These are phyloP conservation scores for Paralinhomoeus sp. DNA, from an alignment of 2,888 invertebrate genomes.

Conservation along the genomic window DNA sequence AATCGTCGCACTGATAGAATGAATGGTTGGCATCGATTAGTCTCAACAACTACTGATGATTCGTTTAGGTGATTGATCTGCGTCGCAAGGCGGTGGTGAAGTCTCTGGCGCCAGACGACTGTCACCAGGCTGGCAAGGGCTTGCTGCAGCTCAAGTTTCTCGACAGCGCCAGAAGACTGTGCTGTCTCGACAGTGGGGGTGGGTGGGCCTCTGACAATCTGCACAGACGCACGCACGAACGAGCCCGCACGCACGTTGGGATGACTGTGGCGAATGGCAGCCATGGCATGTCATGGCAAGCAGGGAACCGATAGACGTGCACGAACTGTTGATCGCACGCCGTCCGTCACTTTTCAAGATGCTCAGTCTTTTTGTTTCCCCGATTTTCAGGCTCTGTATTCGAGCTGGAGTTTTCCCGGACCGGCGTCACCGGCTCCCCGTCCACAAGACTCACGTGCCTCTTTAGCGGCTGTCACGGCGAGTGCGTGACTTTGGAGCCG, in stretches of 20 bases:
- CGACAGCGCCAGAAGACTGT: constrained; percentile 47
- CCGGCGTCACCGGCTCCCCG: neutral
- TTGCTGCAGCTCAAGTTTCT: constrained; percentile 52
- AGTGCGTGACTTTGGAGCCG: constrained; percentile 55
- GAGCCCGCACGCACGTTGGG: too few relatives aligned
- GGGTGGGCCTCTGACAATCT: too few relatives aligned
- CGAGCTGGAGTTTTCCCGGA: constrained; percentile 48
- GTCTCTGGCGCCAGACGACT: constrained; percentile 32
- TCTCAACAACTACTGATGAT: too few relatives aligned
- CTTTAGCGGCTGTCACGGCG: constrained; percentile 78
- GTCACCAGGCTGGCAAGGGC: constrained; percentile 55
- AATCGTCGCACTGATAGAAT: too few relatives aligned
- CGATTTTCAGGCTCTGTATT: constrained; percentile 64
- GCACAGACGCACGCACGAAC: too few relatives aligned
- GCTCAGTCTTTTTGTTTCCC: too few relatives aligned
- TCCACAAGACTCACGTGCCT: constrained; percentile 37
- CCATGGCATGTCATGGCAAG: too few relatives aligned
- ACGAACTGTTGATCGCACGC: too few relatives aligned
- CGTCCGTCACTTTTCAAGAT: too few relatives aligned
- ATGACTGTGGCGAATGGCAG: too few relatives aligned
- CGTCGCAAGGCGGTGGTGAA: neutral
- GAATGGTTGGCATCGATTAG: too few relatives aligned
- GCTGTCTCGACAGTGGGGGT: constrained; percentile 52
- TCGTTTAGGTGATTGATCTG: neutral
- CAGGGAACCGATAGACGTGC: too few relatives aligned